A percentile compares a stretch with the other conserved stretches of the same genome.
These are phyloP conservation scores for Xestobium rufovillosum DNA, from an alignment of 2,888 invertebrate genomes.

Conservation along the genomic window DNA sequence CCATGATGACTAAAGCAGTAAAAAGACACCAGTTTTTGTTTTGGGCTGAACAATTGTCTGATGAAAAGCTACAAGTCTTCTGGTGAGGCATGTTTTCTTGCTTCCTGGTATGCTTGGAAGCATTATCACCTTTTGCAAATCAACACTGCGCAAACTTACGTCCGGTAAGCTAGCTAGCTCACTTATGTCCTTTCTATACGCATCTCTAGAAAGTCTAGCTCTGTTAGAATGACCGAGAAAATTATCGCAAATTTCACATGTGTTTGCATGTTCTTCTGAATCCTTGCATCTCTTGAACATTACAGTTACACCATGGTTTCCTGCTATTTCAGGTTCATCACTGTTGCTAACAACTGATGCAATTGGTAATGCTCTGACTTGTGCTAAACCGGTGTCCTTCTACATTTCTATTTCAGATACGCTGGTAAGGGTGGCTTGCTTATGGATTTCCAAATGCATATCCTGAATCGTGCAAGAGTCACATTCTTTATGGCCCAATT, in stretches of 20 bases:
- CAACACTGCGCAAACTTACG: slow-evolving; percentile 5
- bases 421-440: too few relatives aligned
- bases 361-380: too few relatives aligned
- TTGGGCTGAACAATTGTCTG: slow-evolving; percentile 8
- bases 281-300: slow-evolving; percentile 5
- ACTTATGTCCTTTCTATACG: slow-evolving; percentile 5
- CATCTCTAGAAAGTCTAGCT: slow-evolving; percentile 8
- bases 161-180: not conserved
- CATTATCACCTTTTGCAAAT: slow-evolving; percentile 9
- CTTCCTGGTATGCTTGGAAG: slow-evolving; percentile 9
- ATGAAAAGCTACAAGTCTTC: slow-evolving; percentile 9
- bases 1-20: slow-evolving; percentile 17
- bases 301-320: too few relatives aligned
- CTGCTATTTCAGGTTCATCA: too few relatives aligned
- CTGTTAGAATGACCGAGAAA: slow-evolving; percentile 3
- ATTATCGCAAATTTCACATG: slow-evolving; percentile 5
- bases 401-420: too few relatives aligned
- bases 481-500: slow-evolving; percentile 7
- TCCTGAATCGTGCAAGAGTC: slow-evolving; percentile 5
- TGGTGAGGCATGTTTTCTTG: slow-evolving; percentile 10
- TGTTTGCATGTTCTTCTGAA: slow-evolving; percentile 5
- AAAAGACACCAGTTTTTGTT: slow-evolving; percentile 18
- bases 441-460: slow-evolving; percentile 5
- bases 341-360: too few relatives aligned
- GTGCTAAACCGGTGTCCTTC: too few relatives aligned